Base-by-base conservation (phyloP, 2,888 invertebrate species). In the Mythimna vitellina region DNA sequence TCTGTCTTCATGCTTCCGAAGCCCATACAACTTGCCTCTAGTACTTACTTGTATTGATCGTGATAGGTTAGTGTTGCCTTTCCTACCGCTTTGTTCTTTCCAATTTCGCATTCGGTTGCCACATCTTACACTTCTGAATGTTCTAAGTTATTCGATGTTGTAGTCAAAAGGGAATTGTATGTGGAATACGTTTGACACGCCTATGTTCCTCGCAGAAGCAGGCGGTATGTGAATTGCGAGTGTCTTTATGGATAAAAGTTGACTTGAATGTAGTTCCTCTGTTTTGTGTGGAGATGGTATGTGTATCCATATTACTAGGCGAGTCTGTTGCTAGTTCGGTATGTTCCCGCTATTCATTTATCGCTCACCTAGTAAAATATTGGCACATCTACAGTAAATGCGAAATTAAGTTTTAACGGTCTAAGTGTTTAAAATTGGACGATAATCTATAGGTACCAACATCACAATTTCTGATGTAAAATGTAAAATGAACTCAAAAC, bases 21-120 rank as follows among this genome's bases (percentile, higher is more conserved):
- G 20, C 54, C 51, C 56, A 65, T 56, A 64, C 62, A 63, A 38
- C 58, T 69, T 49, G 49, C 49, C 14, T 63, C 20, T 14, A 62
- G 65, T 49, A 25, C 49, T 35, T 49, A 25, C 49, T 35, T 56
- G 65, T 75, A 70, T 63, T 17, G 81, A 75, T 81, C 81, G 81
- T 81, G 81, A 81, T 75, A 78, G 70, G 81, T 81, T 66, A 81
- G 20, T 49, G 10, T 53, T 61, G 38, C 68, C 22, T 64, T 76
- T 66, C 66, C 20, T 1, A 49, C 9, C 22, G 46, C 74, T 70
- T 74, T 78, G 74, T 70, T 72, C 70, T 67, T 73, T 68, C 49
- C 58, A 67, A 78, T 81, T 77, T 78, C 67, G 51, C 65, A 53
- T 72, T 78, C 38, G 35, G 8, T 69, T 76, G 65, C 68, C 7